Percentiles rank a stretch among this genome's conserved stretches.
Evolutionary conservation across 2,797 vertebrate species (phyloP).

Genomic region (Myotis myotis): DNA sequence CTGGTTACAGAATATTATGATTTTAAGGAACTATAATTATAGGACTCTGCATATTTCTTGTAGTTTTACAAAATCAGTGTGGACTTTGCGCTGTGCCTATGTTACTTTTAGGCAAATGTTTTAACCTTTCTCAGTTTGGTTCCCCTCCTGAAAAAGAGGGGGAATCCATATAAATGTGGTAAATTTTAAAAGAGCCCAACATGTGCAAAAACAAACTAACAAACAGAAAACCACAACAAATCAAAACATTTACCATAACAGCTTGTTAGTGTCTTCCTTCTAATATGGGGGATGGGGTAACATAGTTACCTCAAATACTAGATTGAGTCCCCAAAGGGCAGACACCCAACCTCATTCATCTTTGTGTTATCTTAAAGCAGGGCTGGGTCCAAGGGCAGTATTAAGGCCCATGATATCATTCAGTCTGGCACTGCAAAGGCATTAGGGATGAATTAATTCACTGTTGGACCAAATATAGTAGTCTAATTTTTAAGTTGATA

Average conservation of each 20-base stretch:
- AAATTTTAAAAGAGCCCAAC: background rate
- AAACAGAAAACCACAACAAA: too few species aligned
- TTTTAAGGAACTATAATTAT: background rate
- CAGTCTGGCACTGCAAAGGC: too few species aligned
- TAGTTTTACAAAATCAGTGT: background rate
- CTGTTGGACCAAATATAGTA: too few species aligned
- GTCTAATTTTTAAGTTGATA: too few species aligned
- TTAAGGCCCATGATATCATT: too few species aligned
- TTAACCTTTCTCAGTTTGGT: background rate
- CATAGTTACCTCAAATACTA: background rate
- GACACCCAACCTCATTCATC: background rate
- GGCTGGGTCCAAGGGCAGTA: too few species aligned
- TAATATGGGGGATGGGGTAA: background rate
- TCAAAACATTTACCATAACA: background rate
- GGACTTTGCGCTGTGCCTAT: background rate
- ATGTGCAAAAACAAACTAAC: background rate
- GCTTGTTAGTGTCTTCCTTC: background rate
- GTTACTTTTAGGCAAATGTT: background rate
- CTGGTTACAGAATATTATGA: background rate
- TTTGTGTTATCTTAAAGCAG: background rate
- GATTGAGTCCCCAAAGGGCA: background rate
- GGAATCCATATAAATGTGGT: background rate
- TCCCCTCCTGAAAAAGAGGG: background rate
- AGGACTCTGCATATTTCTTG: background rate
- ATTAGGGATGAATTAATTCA: too few species aligned